Base-by-base conservation (phyloP, 2,113 vertebrate species). In the Paradoxurus hermaphroditus region DNA sequence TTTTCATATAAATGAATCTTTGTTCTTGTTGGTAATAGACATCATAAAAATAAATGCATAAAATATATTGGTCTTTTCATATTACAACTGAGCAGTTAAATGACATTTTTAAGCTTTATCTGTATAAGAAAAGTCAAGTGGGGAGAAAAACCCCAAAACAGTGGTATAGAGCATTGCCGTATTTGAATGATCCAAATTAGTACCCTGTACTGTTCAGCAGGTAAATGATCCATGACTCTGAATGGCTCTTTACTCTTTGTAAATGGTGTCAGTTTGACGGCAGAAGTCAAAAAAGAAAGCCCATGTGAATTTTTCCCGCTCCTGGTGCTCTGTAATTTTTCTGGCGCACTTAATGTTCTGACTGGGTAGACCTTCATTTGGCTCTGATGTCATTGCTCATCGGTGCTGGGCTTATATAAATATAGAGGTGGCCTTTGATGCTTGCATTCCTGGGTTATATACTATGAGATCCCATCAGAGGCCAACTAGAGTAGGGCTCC, bases 11-110 rank as follows among this genome's bases (percentile, higher is more conserved):
- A 59, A 88, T 62, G 39, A 73, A 92, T 90, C 44, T 77, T 46
- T 88, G 11, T 84, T 91, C 53, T 86, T 46, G 2, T 62, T 97
- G 72, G 65, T 59, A 93, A 91, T 73, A 93, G 59, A 78, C 11
- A 91, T 63, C 68, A 81, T 85, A 90, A 95, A 96, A 86, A 21
- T 31, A 85, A 51, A 31, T 46, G 13, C 63, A 73, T 63, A 44
- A 81, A 94, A 82, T 27, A 41, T 34, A 59, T 59, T 86, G 4
- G 18, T 29, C 21, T 72, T 93, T 91, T 53, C 84, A 16, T 75
- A 73, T 62, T 68, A 7, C 25, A 75, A 2, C n/a, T 70, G 39
- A 70, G 21, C 27, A 90, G 8, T 75, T 56, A 59, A 84, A 39
- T 73, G 49, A 86, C 62, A 86, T 27, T 70, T 59, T 85, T 63